Conservation (phyloP, 2,797 vertebrate species). For the Cheirogaleus major region DNA sequence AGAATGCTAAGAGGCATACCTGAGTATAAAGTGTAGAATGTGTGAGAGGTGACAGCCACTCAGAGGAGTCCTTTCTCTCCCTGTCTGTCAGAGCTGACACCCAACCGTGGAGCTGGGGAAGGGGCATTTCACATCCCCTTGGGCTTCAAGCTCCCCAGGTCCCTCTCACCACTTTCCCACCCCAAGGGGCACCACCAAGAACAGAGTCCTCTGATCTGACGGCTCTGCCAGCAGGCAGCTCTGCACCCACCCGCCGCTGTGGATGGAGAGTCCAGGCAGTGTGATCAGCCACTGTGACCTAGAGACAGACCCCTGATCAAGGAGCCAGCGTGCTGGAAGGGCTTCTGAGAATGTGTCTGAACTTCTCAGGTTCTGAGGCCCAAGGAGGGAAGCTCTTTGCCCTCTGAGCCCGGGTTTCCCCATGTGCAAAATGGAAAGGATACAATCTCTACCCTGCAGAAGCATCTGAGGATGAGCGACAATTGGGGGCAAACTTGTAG, state of each 20-base stretch:
- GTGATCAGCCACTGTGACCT: neutral
- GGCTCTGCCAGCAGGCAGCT: neutral
- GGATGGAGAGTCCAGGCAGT: neutral
- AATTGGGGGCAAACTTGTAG: neutral
- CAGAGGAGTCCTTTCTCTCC: neutral
- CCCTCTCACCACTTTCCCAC: neutral
- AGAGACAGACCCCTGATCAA: neutral
- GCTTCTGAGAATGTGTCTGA: neutral
- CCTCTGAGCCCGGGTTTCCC: neutral
- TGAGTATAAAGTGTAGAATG: neutral
- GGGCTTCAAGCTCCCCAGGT: neutral
- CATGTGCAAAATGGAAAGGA: neutral
- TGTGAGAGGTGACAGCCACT: neutral
- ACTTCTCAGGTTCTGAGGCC: neutral
- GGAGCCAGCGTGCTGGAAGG: neutral
- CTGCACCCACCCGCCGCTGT: neutral
- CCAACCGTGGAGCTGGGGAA: neutral
- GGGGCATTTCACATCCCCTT: neutral
- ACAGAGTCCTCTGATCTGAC: neutral
- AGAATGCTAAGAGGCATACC: neutral
- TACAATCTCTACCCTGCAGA: neutral
- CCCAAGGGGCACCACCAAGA: too few relatives aligned
- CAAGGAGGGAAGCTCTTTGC: neutral
- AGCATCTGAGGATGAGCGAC: neutral
- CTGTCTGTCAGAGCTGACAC: neutral